Evolutionary conservation across 1,140 invertebrate genomes (phyloP), one percentile per base, ranked within the genome.

Genomic region (Diabrotica undecimpunctata): DNA sequence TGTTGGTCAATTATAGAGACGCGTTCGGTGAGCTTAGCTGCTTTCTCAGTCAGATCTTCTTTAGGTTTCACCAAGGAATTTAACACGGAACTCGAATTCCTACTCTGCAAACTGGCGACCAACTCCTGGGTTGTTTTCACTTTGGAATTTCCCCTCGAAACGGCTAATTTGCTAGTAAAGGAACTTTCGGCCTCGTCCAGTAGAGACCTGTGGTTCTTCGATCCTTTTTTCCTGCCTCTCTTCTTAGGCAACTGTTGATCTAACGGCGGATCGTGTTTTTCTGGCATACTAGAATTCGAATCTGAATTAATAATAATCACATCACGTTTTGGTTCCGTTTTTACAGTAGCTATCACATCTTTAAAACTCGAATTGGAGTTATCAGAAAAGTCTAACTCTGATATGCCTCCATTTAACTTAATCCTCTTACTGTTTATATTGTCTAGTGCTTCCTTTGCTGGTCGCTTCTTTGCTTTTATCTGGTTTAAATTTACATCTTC

Each of bases 61-160:
- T 73, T 74, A 7, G 74, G 66, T 56, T 72, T 74, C 52, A 61
- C 10, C 63, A 12, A 46, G 7, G 52, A 54, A 61, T 35, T 39
- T 12, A 35, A 52, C 38, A 54, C 7, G 55, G 63, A 55, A 64
- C 61, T 69, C 54, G 69, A 61, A 69, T 83, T 84, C 58, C 86
- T 82, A 63, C 87, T 88, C 76, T 90, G 88, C 64, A 94, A 81
- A 74, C 91, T 88, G 50, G 89, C 90, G 60, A 94, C 83, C 13
- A 94, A 76, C 76, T 94, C 89, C 72, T 92, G 90, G 25, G 92
- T 94, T 2, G 92, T 94, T 82, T 93, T 94, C 1, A 94, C 84
- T 81, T 92, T 87, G 66, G 87, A 85, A 71, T 84, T 87, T 46
- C 86, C 81, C 14, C 84, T 82, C 51, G 86, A 83, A 68, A 84